Percentiles rank a stretch among this genome's conserved stretches.
phyloP scores from a whole-genome alignment of 2,888 invertebrate species.

The Oxytorus armatus region DNA sequence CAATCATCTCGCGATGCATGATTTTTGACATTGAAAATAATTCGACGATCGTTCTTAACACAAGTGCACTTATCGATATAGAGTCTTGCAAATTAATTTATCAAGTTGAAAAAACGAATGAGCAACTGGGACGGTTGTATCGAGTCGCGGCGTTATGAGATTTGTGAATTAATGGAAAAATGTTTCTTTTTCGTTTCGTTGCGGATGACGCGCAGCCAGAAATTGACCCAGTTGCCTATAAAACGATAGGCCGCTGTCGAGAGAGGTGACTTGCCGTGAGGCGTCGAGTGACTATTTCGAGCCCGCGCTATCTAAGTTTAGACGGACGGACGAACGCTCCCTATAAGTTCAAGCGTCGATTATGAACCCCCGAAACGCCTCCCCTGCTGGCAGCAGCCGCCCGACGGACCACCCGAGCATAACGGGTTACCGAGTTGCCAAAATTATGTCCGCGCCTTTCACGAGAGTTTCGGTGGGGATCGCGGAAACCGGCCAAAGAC shows the following conservation, averaged over 20 bases:
- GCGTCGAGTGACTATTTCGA: conserved; percentile 81
- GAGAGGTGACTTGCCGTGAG: conserved; percentile 71
- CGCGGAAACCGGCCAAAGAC: conserved; percentile 77
- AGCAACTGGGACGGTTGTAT: neutral
- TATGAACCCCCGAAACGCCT: conserved; percentile 75
- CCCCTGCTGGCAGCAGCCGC: conserved; percentile 40
- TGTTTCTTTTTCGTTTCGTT: conserved; percentile 59
- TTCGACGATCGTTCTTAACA: no score
- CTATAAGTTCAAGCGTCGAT: conserved; percentile 83
- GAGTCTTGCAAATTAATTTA: neutral
- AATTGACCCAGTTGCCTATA: conserved; percentile 83
- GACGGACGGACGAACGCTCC: conserved; percentile 81
- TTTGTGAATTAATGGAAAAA: conserved; percentile 10
- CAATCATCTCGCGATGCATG: no score
- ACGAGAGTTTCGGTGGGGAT: conserved; percentile 53
- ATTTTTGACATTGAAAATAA: no score
- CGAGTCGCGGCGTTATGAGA: neutral
- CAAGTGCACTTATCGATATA: no score
- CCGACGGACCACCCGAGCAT: conserved; percentile 71
- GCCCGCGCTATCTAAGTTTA: conserved; percentile 81
- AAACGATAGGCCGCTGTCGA: conserved; percentile 73
- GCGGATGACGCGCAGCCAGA: conserved; percentile 71
- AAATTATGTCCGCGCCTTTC: conserved; percentile 77
- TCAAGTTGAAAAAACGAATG: neutral
- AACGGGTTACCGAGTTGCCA: conserved; percentile 77